Evolutionary conservation across 2,113 vertebrate species (phyloP), one percentile per base, ranked within the genome.

Genomic region (Odocoileus virginianus): DNA sequence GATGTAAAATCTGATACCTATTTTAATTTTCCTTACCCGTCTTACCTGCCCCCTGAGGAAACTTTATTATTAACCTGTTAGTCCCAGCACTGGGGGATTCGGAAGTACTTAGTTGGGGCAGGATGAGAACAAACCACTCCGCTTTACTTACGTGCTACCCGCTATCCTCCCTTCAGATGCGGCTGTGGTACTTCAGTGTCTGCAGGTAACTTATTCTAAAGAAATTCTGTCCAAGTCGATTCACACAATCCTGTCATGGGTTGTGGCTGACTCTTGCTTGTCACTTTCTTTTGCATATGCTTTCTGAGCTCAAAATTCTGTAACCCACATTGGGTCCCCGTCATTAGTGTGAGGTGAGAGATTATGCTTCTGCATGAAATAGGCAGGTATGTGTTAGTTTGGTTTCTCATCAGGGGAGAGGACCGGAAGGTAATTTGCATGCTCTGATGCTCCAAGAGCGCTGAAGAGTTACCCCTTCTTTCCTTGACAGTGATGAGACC

Each of bases 401-500:
- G 93, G 95, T 94, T 95, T 97, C 92, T 96, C 95, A 83, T 67
- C 16, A 19, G 30, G 84, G 92, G 64, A 89, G 43, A 93, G 95
- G 71, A 71, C 36, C 4, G 16, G 88, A 92, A 95, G 89, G 74
- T 97, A 97, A 97, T 98, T 97, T 97, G 91, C 97, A 98, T 97
- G 92, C 89, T 95, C 78, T 4, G 54, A 47, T 94, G 87, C 83
- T 78, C 91, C 74, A 67, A 79, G 85, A 86, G 82, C 95, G 92
- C 97, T 97, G 98, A 83, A 95, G 97, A 97, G 96, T 96, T 96
- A 55, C 89, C 91, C 97, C 84, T 94, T 83, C 97, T 87, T 95
- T 94, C 60, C 43, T 96, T 97, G 97, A 98, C 93, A 82, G 47
- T 98, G 96, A 98, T 98, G 89, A 96, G 97, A 98, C 95, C 92